Conservation (phyloP, 2,888 invertebrate genomes). For the Trissolcus japonicus region DNA sequence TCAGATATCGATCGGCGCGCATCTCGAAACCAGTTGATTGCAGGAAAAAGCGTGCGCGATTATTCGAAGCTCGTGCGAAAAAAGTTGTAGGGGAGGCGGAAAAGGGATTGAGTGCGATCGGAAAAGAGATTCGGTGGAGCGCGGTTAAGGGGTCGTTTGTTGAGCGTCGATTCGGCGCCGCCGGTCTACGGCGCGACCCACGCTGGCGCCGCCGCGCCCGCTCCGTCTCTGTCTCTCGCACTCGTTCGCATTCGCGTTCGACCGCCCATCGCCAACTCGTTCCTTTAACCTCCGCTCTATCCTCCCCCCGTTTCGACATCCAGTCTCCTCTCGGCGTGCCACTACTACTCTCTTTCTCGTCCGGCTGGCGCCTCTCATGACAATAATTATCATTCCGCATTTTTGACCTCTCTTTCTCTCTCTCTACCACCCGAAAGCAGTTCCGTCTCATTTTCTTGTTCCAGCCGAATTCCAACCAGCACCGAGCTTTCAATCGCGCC, state of each 20-base stretch:
- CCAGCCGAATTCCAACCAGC: constrained; percentile 7
- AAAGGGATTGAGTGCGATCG: constrained; percentile 23
- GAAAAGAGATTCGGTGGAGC: constrained; percentile 42
- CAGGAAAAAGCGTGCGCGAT: constrained; percentile 13
- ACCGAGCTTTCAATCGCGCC: constrained; percentile 11
- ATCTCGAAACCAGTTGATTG: constrained; percentile 3
- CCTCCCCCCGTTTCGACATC: constrained; percentile 40
- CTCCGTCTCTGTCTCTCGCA: constrained; percentile 52
- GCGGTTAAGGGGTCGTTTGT: constrained; percentile 64
- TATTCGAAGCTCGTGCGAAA: constrained; percentile 2
- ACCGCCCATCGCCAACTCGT: constrained; percentile 45
- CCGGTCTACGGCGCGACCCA: constrained; percentile 68
- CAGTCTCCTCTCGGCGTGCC: constrained; percentile 51
- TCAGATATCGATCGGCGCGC: neutral
- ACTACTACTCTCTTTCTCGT: constrained; percentile 59
- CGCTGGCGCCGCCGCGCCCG: constrained; percentile 73
- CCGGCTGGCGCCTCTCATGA: constrained; percentile 69
- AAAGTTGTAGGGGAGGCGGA: constrained; percentile 5
- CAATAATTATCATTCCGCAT: constrained; percentile 68
- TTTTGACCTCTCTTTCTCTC: constrained; percentile 35
- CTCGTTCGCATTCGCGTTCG: constrained; percentile 25
- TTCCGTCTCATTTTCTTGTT: constrained; percentile 19
- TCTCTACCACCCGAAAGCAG: constrained; percentile 10
- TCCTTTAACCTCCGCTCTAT: constrained; percentile 54
- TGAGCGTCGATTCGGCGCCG: constrained; percentile 57